phyloP scores from a whole-genome alignment of 2,797 vertebrate species.

The Toxotes lorentzi region DNA sequence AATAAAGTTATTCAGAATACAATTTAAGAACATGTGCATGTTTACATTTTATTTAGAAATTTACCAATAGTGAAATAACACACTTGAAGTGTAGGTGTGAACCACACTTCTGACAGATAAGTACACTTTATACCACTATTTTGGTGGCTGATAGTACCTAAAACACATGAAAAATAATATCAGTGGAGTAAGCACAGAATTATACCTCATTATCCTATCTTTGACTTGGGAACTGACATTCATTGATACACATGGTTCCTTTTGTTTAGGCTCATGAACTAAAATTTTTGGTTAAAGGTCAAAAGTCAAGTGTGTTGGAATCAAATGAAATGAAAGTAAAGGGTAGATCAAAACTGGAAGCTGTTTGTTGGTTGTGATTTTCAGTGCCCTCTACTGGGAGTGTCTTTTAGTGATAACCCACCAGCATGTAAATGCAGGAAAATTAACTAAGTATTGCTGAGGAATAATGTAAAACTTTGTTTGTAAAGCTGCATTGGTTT shows the following conservation, averaged over 20 bases:
- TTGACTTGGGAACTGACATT: neutral
- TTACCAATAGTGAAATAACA: neutral
- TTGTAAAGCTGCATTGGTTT: neutral
- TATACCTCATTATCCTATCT: neutral
- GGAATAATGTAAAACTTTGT: neutral
- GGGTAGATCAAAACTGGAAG: conserved; percentile 20
- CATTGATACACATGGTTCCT: neutral
- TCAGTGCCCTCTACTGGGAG: conserved; percentile 70
- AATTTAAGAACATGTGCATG: neutral
- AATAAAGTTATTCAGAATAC: neutral
- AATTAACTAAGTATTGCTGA: neutral
- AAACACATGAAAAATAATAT: neutral
- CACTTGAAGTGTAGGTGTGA: neutral
- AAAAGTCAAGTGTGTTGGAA: neutral
- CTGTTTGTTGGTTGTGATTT: conserved; percentile 27
- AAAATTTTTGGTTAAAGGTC: too few relatives aligned
- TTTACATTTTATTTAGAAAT: neutral
- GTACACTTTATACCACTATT: neutral
- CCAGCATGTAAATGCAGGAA: neutral
- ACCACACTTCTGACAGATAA: neutral
- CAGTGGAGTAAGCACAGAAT: neutral
- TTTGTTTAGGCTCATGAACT: neutral
- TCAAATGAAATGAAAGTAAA: conserved; percentile 13
- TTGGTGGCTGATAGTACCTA: neutral
- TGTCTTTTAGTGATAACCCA: conserved; percentile 13